Evolutionary conservation across 92 coral and sea anemone genomes (phyloP).

Genomic region (Meandrina meandrites): DNA sequence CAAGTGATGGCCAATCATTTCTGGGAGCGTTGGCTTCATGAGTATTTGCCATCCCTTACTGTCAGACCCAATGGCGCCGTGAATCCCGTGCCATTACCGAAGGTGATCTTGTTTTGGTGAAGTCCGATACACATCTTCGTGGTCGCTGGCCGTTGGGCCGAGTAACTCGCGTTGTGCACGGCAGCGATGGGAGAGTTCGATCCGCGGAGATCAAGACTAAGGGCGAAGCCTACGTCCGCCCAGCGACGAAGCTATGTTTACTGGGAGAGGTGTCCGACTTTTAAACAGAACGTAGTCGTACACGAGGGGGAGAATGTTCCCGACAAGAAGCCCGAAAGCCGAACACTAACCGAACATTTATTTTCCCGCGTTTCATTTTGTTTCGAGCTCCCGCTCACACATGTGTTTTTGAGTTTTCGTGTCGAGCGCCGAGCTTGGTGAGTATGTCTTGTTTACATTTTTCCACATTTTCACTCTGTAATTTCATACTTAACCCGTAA

Average conservation of each 20-base stretch:
- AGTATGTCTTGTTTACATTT: too few relatives aligned
- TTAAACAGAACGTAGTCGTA: not conserved
- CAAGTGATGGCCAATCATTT: conserved; percentile 69
- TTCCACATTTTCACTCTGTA: too few relatives aligned
- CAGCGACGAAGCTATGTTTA: conserved; percentile 15
- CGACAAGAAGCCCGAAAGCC: conserved; percentile 1
- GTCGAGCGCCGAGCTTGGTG: too few relatives aligned
- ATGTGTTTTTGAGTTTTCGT: too few relatives aligned
- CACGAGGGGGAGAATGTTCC: conserved; percentile 33
- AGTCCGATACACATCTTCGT: conserved; percentile 27
- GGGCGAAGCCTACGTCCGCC: conserved; percentile 13
- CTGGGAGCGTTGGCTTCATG: conserved; percentile 62
- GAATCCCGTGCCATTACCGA: conserved; percentile 29
- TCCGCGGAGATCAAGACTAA: conserved; percentile 24
- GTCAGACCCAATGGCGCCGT: too few relatives aligned
- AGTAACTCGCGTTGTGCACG: conserved; percentile 11
- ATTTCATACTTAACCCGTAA: too few relatives aligned
- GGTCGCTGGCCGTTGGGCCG: conserved; percentile 53
- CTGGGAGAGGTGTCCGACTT: conserved; percentile 13
- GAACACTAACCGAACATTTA: not conserved
- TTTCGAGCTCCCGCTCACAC: too few relatives aligned
- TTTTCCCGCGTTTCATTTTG: not conserved
- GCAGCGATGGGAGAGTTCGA: conserved; percentile 39
- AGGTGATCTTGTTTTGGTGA: conserved; percentile 46
- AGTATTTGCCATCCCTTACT: conserved; percentile 47